These are phyloP conservation scores for Campylomormyrus tamandua DNA, from an alignment of 2,113 vertebrate genomes.

Conservation along the genomic window DNA sequence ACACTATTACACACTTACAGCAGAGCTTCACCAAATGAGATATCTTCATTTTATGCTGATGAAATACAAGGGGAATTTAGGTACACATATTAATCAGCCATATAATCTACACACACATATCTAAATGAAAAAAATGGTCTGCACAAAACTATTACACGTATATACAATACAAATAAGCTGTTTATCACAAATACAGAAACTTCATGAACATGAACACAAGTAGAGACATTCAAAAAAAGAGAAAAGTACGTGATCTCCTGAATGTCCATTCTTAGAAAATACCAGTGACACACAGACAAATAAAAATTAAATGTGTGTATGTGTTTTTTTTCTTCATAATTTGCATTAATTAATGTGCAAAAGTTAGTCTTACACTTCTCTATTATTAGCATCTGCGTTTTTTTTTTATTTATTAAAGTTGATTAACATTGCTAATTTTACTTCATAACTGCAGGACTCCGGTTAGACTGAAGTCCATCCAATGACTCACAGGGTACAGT, in stretches of 20 bases:
- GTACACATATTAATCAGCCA: neutral
- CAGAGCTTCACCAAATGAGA: neutral
- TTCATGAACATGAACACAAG: slow-evolving; percentile 54
- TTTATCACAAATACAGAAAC: slow-evolving; percentile 56
- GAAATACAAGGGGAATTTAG: neutral
- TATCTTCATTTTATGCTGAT: neutral
- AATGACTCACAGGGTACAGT: neutral
- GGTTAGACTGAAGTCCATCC: neutral
- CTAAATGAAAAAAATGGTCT: slow-evolving; percentile 17
- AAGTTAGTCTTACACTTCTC: neutral
- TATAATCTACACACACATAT: neutral
- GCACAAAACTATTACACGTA: slow-evolving; percentile 47
- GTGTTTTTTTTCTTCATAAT: neutral
- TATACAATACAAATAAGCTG: slow-evolving; percentile 8
- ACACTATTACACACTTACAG: slow-evolving; percentile 4
- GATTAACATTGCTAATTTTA: neutral
- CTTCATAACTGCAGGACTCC: neutral
- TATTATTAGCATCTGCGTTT: neutral
- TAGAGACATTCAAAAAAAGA: slow-evolving; percentile 42
- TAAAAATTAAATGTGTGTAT: slow-evolving; percentile 21
- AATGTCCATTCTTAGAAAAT: slow-evolving; percentile 5
- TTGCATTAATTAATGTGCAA: neutral
- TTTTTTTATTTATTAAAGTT: neutral
- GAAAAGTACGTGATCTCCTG: slow-evolving; percentile 21
- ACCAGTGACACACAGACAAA: slow-evolving; percentile 23